Evolutionary conservation across 2,888 invertebrate genomes (phyloP), one percentile per base, ranked within the genome.

Genomic region (Drosophila robusta): DNA sequence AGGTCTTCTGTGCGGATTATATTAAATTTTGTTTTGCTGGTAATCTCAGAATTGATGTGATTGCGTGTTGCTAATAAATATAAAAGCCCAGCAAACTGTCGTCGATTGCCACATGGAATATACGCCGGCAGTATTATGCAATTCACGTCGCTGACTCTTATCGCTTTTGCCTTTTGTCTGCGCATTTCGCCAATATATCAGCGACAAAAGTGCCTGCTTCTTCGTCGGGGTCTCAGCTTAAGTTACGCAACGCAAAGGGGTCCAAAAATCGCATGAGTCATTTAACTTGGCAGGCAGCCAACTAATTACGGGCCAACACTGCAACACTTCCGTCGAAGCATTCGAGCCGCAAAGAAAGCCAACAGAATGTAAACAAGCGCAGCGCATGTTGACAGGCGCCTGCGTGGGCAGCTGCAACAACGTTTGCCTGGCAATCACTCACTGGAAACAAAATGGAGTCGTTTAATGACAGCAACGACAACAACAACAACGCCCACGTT

Each of bases 391-490:
- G 78, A 75, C 75, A 78, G 61, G 77, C 77, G 64, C 47, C 68
- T 61, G 78, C 70, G 75, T 80, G 82, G 84, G 84, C 72, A 54
- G 61, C 42, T 52, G 32, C 8, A 11, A 68, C 51, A 32, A 32
- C 8, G 14, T 18, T 46, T 44, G 70, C 41, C 55, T 51, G 60
- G 66, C 67, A 66, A 52, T 73, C 77, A 70, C 41, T 81, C 75
- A 87, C 49, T 82, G 82, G 78, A 85, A 87, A 83, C 69, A 77
- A 84, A 84, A 81, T 84, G 87, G 79, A 78, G 73, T 80, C 87
- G 71, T 70, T 85, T 76, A 82, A 87, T 82, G 78, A 79, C 75
- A 45, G 32, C 47, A 57, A 69, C 64, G 50, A 38, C 34, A 69
- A 50, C 34, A 51, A 41, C 41, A 49, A 60, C 67, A 62, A 67